Evolutionary conservation across 2,113 vertebrate species (phyloP).

Genomic region (Tychaedon coryphoeus): DNA sequence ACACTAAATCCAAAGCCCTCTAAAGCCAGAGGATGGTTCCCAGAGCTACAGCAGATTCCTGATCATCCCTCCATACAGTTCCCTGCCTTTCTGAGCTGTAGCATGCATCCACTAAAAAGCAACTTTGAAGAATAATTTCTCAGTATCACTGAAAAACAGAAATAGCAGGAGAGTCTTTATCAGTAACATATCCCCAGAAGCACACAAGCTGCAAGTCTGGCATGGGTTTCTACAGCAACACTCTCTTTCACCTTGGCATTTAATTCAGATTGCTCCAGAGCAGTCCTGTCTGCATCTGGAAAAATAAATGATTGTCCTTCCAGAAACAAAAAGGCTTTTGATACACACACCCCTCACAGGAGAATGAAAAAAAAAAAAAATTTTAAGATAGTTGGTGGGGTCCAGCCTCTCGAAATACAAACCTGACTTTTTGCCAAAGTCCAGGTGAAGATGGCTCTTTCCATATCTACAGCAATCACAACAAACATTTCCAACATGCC

Average conservation of each 20-base stretch:
- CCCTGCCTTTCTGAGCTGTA: not conserved
- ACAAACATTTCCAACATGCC: not conserved
- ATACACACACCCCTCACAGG: not conserved
- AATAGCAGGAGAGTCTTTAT: not conserved
- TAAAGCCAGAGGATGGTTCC: not conserved
- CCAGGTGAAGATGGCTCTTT: not conserved
- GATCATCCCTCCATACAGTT: fast-evolving
- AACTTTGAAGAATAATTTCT: not conserved
- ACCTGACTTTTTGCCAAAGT: not conserved
- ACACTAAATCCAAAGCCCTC: not conserved
- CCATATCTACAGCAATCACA: not conserved
- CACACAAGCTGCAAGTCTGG: not conserved
- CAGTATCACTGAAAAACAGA: not conserved
- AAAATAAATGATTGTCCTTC: not conserved
- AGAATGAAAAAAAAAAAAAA: not conserved
- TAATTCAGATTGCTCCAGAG: not conserved
- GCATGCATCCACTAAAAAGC: not conserved
- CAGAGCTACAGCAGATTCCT: not conserved
- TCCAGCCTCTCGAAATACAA: not conserved
- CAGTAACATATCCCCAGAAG: not conserved
- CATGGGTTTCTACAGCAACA: slow-evolving; percentile 18
- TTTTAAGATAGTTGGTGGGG: not conserved
- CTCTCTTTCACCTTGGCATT: not conserved
- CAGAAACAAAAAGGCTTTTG: not conserved
- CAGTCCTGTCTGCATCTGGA: not conserved